Conservation (phyloP, 2,888 invertebrate genomes). For the Alloplasta piceator region DNA sequence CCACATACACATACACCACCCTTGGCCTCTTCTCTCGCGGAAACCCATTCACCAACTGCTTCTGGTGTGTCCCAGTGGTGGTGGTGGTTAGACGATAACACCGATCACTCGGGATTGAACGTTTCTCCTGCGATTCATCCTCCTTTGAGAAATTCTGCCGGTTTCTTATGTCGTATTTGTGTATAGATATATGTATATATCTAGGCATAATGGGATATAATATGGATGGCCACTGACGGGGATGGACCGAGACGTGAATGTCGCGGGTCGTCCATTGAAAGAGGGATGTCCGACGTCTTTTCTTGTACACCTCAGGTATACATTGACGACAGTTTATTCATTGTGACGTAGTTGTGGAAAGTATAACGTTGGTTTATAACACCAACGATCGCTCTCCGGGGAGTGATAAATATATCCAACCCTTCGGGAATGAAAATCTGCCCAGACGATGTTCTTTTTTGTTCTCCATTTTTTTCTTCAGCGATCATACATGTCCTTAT, state of each 20-base stretch:
- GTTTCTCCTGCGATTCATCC: constrained; percentile 82
- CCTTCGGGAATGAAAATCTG: not conserved
- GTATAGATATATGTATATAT: not conserved
- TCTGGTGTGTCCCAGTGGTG: constrained; percentile 45
- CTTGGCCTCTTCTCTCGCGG: constrained; percentile 37
- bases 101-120: constrained; percentile 82
- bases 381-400: not conserved
- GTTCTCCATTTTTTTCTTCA: not conserved
- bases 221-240: not conserved
- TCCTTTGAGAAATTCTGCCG: constrained; percentile 73
- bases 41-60: constrained; percentile 60
- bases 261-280: constrained; percentile 29
- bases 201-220: constrained; percentile 1
- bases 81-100: constrained; percentile 68
- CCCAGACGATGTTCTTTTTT: not conserved
- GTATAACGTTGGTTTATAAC: constrained; percentile 2
- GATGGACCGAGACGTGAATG: constrained; percentile 35
- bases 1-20: constrained; percentile 1
- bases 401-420: not conserved
- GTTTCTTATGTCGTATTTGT: constrained; percentile 30
- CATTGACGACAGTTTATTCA: constrained; percentile 2
- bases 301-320: constrained; percentile 2
- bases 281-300: constrained; percentile 55
- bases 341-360: constrained; percentile 23
- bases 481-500: not conserved